Evolutionary conservation across 1,140 invertebrate genomes (phyloP).

Genomic region (Aphelenchoides besseyi): DNA sequence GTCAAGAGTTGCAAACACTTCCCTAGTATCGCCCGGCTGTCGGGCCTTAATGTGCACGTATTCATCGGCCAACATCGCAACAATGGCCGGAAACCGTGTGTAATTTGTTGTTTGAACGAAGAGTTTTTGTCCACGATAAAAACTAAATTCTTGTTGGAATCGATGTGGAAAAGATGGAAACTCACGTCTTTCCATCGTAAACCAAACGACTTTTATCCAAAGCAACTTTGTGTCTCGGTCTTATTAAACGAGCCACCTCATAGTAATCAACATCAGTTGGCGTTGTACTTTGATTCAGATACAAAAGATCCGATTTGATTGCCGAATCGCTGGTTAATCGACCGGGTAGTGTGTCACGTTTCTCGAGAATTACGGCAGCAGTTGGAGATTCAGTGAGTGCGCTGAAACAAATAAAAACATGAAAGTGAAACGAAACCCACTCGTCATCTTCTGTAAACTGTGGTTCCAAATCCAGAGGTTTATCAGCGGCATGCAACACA

Average conservation of each 20-base stretch:
- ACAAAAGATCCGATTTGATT: background rate
- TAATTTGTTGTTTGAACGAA: slow-evolving; percentile 22
- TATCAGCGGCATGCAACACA: background rate
- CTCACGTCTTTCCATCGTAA: slow-evolving; percentile 25
- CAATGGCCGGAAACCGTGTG: slow-evolving; percentile 15
- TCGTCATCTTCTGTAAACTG: background rate
- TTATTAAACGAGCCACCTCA: slow-evolving; percentile 4
- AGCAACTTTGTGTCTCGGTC: slow-evolving; percentile 12
- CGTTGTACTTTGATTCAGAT: background rate
- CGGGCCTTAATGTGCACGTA: slow-evolving; percentile 6
- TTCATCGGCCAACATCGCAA: slow-evolving; percentile 14
- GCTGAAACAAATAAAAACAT: background rate
- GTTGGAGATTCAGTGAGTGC: background rate
- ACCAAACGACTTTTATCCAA: slow-evolving; percentile 8
- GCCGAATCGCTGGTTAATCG: background rate
- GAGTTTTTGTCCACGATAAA: slow-evolving; percentile 22
- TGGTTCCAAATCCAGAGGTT: background rate
- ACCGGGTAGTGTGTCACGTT: slow-evolving; percentile 5
- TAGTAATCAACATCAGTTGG: slow-evolving; percentile 7
- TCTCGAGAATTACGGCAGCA: background rate
- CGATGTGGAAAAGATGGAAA: background rate
- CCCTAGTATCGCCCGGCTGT: slow-evolving; percentile 13
- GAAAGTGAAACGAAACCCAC: background rate
- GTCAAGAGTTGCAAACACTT: slow-evolving; percentile 21
- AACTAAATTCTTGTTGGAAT: background rate